A percentile compares a stretch with the other conserved stretches of the same genome.
phyloP scores from a whole-genome alignment of 2,888 invertebrate species.

The Agapetus fuscipes region DNA sequence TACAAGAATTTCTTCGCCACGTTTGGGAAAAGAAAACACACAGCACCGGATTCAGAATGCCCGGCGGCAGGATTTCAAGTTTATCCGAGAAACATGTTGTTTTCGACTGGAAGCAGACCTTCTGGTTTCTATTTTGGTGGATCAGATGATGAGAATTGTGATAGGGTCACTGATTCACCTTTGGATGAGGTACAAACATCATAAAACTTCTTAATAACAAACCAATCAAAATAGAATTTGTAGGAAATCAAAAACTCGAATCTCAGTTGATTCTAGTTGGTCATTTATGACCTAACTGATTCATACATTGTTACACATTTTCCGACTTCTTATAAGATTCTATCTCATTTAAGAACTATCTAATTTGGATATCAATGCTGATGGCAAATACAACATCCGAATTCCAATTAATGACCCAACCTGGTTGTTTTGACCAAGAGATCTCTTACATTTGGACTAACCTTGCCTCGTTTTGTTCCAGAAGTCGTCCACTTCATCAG shows the following conservation, averaged over 20 bases:
- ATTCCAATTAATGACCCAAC: too few relatives aligned
- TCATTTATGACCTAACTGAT: slow-evolving; percentile 1
- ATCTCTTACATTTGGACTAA: neutral
- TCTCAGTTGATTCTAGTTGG: slow-evolving; percentile 4
- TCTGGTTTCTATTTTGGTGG: slow-evolving; percentile 33
- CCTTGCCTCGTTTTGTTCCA: slow-evolving; percentile 38
- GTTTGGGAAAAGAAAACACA: slow-evolving; percentile 38
- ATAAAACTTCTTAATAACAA: neutral
- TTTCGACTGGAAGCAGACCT: slow-evolving; percentile 29
- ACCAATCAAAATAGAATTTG: slow-evolving; percentile 4
- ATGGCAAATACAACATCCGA: too few relatives aligned
- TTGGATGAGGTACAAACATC: slow-evolving; percentile 36
- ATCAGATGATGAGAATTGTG: slow-evolving; percentile 40
- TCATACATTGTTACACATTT: too few relatives aligned
- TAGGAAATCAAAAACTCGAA: neutral
- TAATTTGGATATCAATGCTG: too few relatives aligned
- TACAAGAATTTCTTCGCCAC: slow-evolving; percentile 71
- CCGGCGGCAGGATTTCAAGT: slow-evolving; percentile 29
- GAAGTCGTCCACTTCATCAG: slow-evolving; percentile 53
- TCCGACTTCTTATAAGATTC: too few relatives aligned
- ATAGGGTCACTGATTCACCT: slow-evolving; percentile 37
- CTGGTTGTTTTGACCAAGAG: too few relatives aligned
- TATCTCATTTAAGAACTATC: too few relatives aligned
- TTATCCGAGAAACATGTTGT: slow-evolving; percentile 48
- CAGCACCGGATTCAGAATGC: slow-evolving; percentile 36